Evolutionary conservation across 1,140 invertebrate species (phyloP).

Genomic region (Heliconius hewitsoni): DNA sequence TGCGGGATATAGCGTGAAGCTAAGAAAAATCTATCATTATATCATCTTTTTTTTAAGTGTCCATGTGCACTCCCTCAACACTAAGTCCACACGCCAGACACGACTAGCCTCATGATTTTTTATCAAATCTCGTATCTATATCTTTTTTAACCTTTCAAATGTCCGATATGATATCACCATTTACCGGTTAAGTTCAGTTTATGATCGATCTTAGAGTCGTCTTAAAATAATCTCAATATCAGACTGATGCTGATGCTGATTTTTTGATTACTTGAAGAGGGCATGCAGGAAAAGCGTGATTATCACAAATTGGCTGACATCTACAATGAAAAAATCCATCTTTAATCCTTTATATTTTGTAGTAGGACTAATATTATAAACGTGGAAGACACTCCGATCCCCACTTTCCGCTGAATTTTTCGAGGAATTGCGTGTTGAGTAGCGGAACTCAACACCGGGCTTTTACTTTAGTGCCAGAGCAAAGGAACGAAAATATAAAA

Average conservation of each 20-base stretch:
- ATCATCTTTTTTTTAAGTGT: too few relatives aligned
- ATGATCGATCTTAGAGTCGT: constrained; percentile 5
- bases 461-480: too few relatives aligned
- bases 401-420: too few relatives aligned
- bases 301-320: not conserved
- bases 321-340: not conserved
- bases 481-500: too few relatives aligned
- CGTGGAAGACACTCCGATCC: too few relatives aligned
- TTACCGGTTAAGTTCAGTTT: constrained; percentile 8
- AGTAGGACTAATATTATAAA: too few relatives aligned
- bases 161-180: not conserved
- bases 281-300: not conserved
- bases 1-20: too few relatives aligned
- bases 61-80: not conserved
- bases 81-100: not conserved
- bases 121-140: not conserved
- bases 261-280: not conserved
- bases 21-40: not conserved
- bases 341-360: too few relatives aligned
- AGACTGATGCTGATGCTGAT: not conserved
- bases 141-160: constrained; percentile 5
- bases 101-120: not conserved
- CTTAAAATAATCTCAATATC: not conserved
- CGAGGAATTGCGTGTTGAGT: too few relatives aligned
- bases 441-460: too few relatives aligned